A percentile compares a stretch with the other conserved stretches of the same genome.
Evolutionary conservation across 2,797 vertebrate genomes (phyloP).

Genomic region (Sphenopsis melanotis): DNA sequence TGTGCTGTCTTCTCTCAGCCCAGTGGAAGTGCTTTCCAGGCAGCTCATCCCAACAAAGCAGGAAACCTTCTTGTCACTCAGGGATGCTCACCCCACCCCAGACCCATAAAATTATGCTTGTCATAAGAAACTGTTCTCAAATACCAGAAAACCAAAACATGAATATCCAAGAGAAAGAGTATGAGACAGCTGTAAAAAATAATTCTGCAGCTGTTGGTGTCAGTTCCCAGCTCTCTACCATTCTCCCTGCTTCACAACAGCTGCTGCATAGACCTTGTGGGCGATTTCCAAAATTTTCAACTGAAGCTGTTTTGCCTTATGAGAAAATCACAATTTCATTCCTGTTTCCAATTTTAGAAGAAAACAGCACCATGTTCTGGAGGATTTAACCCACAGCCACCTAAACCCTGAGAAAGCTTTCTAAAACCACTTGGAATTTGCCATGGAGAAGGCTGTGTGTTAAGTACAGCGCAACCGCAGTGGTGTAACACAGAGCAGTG

Average conservation of each 20-base stretch:
- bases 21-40: background rate
- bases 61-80: background rate
- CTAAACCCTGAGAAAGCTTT: background rate
- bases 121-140: background rate
- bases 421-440: background rate
- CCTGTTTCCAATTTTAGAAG: background rate
- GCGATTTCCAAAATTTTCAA: background rate
- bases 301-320: background rate
- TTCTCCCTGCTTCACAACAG: background rate
- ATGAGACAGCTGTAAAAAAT: background rate
- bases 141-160: background rate
- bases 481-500: background rate
- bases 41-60: background rate
- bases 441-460: background rate
- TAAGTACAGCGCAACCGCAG: background rate
- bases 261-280: background rate
- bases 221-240: background rate
- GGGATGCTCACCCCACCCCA: background rate
- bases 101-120: background rate
- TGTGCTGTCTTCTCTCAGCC: background rate
- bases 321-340: background rate
- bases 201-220: constrained; percentile 27
- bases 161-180: background rate
- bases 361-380: background rate
- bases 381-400: background rate